phyloP scores from a whole-genome alignment of 2,888 invertebrate genomes.

The Eupithecia exiguata region DNA sequence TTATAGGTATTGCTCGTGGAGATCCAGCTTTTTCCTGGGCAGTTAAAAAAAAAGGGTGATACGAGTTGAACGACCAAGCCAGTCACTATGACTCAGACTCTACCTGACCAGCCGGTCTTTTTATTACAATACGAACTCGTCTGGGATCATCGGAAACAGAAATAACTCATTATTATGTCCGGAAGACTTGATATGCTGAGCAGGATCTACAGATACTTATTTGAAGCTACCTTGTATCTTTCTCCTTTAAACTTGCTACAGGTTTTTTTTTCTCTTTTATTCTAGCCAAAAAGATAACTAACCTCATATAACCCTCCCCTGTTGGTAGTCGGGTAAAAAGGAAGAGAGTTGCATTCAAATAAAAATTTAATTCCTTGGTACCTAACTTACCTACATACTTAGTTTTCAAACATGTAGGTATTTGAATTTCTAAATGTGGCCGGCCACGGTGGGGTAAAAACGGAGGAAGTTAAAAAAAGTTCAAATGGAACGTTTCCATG shows the following conservation, averaged over 20 bases:
- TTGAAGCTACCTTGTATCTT: not conserved
- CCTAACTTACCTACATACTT: no score
- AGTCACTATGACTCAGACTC: slow-evolving; percentile 71
- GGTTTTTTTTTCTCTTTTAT: not conserved
- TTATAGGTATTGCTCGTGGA: slow-evolving; percentile 25
- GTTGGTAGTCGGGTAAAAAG: no score
- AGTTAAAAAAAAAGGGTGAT: slow-evolving; percentile 75
- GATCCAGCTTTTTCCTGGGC: slow-evolving; percentile 64
- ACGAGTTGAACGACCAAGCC: slow-evolving; percentile 78
- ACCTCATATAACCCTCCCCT: no score
- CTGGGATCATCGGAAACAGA: slow-evolving; percentile 64
- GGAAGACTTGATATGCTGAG: slow-evolving; percentile 28
- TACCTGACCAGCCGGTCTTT: slow-evolving; percentile 69
- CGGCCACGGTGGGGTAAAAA: not conserved
- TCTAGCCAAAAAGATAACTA: no score
- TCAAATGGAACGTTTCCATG: not conserved
- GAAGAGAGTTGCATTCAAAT: not conserved
- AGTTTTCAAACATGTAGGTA: not conserved
- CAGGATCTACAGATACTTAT: not conserved
- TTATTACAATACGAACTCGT: slow-evolving; percentile 58
- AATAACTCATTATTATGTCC: slow-evolving; percentile 60
- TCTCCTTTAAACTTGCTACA: not conserved
- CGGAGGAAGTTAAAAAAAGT: not conserved
- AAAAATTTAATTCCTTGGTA: not conserved
- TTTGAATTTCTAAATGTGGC: not conserved